Conservation (phyloP, 2,113 vertebrate species). For the Nyctereutes procyonoides region DNA sequence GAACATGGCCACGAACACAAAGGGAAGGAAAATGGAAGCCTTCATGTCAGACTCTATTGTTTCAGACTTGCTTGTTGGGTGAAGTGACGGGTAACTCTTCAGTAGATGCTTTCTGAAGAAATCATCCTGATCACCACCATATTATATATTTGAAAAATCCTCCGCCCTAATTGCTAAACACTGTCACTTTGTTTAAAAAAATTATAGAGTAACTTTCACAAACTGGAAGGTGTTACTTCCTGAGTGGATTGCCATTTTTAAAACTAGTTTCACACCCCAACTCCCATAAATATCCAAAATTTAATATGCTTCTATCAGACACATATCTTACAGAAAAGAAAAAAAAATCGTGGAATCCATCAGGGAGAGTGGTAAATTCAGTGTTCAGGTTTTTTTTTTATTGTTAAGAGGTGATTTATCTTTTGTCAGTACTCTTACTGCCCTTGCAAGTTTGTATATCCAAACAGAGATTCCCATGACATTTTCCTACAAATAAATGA, state of each 20-base stretch:
- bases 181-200: conserved; percentile 48
- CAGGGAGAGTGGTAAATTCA: conserved; percentile 7
- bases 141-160: conserved; percentile 77
- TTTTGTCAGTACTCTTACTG: background rate
- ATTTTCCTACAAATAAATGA: conserved; percentile 37
- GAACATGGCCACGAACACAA: conserved; percentile 47
- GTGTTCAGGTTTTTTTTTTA: background rate
- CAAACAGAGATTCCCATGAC: background rate
- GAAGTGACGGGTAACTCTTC: background rate
- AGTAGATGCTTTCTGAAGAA: conserved; percentile 24
- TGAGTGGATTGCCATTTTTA: conserved; percentile 53
- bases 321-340: background rate
- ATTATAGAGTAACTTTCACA: conserved; percentile 64
- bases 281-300: conserved; percentile 62
- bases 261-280: conserved; percentile 62
- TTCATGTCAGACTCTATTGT: conserved; percentile 30
- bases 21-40: conserved; percentile 12
- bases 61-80: background rate
- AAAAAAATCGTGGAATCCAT: background rate
- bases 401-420: background rate
- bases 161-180: conserved; percentile 73
- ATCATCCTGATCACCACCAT: background rate
- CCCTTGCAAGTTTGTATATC: background rate
- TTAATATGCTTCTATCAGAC: conserved; percentile 34
- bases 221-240: conserved; percentile 49